Percentiles rank a stretch among this genome's conserved stretches.
These are phyloP conservation scores for Chrysolina americana DNA, from an alignment of 2,888 invertebrate species.

Conservation along the genomic window DNA sequence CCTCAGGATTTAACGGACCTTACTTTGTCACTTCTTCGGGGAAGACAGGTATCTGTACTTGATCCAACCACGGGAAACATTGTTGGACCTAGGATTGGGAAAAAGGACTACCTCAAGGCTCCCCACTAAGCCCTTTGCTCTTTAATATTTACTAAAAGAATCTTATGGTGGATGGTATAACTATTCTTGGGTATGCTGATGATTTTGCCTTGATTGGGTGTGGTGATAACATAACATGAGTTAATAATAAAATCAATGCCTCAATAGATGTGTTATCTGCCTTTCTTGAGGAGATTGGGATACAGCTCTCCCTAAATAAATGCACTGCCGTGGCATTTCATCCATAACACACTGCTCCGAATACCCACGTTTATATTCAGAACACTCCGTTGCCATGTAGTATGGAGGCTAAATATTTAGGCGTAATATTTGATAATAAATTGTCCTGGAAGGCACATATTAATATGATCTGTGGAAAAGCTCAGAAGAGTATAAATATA, in stretches of 20 bases:
- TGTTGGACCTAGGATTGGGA: neutral
- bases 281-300: neutral
- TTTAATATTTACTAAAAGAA: slow-evolving; percentile 13
- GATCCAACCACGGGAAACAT: slow-evolving; percentile 3
- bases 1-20: slow-evolving; percentile 7
- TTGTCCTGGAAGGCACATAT: slow-evolving; percentile 18
- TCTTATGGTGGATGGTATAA: neutral
- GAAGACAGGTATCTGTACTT: neutral
- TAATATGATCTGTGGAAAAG: slow-evolving; percentile 1
- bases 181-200: too few species aligned
- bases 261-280: too few species aligned
- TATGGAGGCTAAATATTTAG: neutral
- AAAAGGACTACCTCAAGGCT: slow-evolving; percentile 19
- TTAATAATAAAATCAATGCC: too few species aligned
- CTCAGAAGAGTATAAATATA: slow-evolving; percentile 14
- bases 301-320: neutral
- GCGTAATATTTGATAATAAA: neutral
- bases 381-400: neutral
- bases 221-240: too few species aligned
- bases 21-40: neutral
- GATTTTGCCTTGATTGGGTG: too few species aligned
- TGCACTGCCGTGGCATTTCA: neutral
- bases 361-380: too few species aligned
- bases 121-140: slow-evolving; percentile 12
- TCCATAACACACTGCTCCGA: too few species aligned